Conservation (phyloP, 2,888 invertebrate genomes). For the Dryococelus australis region DNA sequence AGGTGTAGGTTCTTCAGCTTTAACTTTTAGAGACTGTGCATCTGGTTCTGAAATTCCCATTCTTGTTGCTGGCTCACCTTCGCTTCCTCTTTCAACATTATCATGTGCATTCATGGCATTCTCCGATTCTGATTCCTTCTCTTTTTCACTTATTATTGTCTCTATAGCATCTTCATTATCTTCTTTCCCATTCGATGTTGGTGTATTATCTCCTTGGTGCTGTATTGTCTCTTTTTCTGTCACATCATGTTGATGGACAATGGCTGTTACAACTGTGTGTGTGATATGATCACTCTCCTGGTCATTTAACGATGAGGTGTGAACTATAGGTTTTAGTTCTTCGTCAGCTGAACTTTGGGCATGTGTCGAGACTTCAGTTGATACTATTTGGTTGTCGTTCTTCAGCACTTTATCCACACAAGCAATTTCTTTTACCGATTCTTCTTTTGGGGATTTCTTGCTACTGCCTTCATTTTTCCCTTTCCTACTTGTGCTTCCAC, state of each 20-base stretch:
- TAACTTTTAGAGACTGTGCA: slow-evolving; percentile 23
- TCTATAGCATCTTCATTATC: slow-evolving; percentile 50
- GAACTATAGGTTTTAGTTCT: not conserved
- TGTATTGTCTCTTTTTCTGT: slow-evolving; percentile 47
- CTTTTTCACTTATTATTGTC: not conserved
- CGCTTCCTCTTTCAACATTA: slow-evolving; percentile 46
- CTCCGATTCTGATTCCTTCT: slow-evolving; percentile 52
- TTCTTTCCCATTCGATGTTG: not conserved
- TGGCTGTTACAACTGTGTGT: slow-evolving; percentile 32
- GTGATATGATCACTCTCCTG: slow-evolving; percentile 45
- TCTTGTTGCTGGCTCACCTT: slow-evolving; percentile 53
- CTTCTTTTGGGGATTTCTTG: not conserved
- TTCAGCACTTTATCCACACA: not conserved
- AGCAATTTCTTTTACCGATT: not conserved
- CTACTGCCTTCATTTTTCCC: slow-evolving; percentile 18
- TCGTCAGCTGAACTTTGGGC: not conserved
- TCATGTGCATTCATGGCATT: slow-evolving; percentile 59
- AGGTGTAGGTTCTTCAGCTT: slow-evolving; percentile 35
- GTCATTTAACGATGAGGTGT: not conserved
- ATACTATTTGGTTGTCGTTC: not conserved
- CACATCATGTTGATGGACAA: slow-evolving; percentile 38
- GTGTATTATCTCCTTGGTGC: slow-evolving; percentile 41
- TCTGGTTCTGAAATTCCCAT: slow-evolving; percentile 56
- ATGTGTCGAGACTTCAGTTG: not conserved
- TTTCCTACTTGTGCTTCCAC: not conserved